A percentile compares a stretch with the other conserved stretches of the same genome.
Conservation (phyloP, 53 echinoderm and acorn worm genomes). For the Apostichopus leukothele region DNA sequence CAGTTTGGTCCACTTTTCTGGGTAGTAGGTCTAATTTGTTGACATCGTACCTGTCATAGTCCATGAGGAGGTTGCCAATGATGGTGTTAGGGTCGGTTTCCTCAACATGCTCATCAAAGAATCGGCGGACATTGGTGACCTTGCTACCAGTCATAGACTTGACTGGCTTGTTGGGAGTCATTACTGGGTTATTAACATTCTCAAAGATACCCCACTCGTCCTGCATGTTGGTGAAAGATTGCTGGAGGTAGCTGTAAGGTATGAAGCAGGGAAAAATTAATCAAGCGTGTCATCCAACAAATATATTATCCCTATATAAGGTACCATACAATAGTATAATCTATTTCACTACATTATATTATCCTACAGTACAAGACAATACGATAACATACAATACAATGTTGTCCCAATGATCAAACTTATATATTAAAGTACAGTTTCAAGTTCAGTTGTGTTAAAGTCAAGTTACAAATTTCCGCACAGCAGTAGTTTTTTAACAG, state of each 20-base stretch:
- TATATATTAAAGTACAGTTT: too few species aligned
- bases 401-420: too few species aligned
- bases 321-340: too few species aligned
- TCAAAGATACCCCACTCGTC: conserved; percentile 49
- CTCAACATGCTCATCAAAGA: neutral
- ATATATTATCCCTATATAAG: too few species aligned
- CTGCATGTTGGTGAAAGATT: conserved; percentile 28
- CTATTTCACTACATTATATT: too few species aligned
- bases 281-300: too few species aligned
- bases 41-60: conserved; percentile 26
- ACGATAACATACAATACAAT: too few species aligned
- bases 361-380: too few species aligned
- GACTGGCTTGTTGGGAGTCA: neutral
- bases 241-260: conserved; percentile 21
- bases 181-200: neutral
- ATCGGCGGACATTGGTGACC: conserved; percentile 27
- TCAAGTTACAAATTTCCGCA: too few species aligned
- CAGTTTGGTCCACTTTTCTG: neutral
- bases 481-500: too few species aligned
- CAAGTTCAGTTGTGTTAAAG: too few species aligned
- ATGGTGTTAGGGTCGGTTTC: conserved; percentile 18
- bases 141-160: conserved; percentile 25
- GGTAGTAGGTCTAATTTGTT: neutral
- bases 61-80: conserved; percentile 39
- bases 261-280: too few species aligned